These are phyloP conservation scores for Miichthys miiuy DNA, from an alignment of 2,797 vertebrate genomes.

Conservation along the genomic window DNA sequence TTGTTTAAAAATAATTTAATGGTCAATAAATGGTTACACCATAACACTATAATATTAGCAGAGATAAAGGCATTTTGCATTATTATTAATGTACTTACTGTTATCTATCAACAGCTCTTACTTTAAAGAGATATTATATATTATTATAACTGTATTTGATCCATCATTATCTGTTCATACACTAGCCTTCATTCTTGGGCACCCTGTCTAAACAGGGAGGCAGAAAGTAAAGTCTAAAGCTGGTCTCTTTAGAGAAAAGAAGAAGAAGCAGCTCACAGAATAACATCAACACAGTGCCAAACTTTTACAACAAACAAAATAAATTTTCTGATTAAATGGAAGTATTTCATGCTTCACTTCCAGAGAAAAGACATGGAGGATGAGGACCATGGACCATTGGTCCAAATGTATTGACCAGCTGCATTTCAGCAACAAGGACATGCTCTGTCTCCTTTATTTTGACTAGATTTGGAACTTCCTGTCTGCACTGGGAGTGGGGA, in stretches of 20 bases:
- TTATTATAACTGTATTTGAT: background rate
- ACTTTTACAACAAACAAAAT: too few relatives aligned
- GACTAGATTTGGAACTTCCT: background rate
- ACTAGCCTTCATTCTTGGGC: background rate
- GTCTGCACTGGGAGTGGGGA: background rate
- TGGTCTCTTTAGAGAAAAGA: too few relatives aligned
- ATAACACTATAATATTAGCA: background rate
- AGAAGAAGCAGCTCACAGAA: too few relatives aligned
- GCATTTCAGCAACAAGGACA: background rate
- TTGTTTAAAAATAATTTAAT: background rate
- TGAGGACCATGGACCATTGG: background rate
- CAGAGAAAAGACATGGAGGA: too few relatives aligned
- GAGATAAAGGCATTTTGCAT: background rate
- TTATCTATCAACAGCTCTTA: too few relatives aligned
- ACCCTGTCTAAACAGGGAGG: background rate
- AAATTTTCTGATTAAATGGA: background rate
- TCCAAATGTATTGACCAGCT: background rate
- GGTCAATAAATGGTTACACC: background rate
- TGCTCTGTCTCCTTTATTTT: background rate
- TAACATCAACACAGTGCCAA: too few relatives aligned
- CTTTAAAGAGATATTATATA: background rate
- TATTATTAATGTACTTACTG: too few relatives aligned
- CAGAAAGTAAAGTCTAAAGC: too few relatives aligned
- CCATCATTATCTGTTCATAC: background rate
- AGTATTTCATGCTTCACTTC: background rate